Conservation (phyloP, 2,888 invertebrate genomes). For the Diploptera punctata region DNA sequence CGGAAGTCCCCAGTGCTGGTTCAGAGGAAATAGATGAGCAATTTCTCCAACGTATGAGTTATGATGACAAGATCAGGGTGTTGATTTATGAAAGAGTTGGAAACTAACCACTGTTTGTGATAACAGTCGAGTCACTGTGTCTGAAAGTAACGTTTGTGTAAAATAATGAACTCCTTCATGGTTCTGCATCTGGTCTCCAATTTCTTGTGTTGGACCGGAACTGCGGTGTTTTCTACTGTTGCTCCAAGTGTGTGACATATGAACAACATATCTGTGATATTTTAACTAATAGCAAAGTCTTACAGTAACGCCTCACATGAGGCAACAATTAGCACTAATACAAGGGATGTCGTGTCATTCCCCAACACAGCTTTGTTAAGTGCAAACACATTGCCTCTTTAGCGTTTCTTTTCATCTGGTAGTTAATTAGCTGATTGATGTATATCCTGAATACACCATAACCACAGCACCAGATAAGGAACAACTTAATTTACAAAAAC, state of each 20-base stretch:
- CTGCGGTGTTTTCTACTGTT: background rate
- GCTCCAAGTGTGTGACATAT: background rate
- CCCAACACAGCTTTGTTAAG: background rate
- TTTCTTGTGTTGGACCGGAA: slow-evolving; percentile 9
- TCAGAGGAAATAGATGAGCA: no score
- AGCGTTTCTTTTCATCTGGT: background rate
- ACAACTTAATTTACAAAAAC: no score
- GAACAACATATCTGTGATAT: background rate
- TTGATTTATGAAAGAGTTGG: no score
- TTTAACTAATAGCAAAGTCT: slow-evolving; percentile 2
- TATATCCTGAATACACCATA: background rate
- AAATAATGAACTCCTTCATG: no score
- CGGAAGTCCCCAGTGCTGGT: no score
- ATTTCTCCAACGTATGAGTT: no score
- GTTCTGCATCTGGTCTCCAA: no score
- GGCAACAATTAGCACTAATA: slow-evolving; percentile 16
- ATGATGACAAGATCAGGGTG: no score
- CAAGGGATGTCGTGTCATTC: background rate
- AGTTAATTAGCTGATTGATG: slow-evolving; percentile 3
- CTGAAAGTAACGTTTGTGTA: no score
- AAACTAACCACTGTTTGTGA: no score
- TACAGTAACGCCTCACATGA: no score
- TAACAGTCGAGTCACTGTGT: no score
- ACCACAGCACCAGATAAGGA: background rate
- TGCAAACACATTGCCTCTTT: slow-evolving; percentile 21